Evolutionary conservation across 2,113 vertebrate species (phyloP).

Genomic region (Grammomys surdaster): DNA sequence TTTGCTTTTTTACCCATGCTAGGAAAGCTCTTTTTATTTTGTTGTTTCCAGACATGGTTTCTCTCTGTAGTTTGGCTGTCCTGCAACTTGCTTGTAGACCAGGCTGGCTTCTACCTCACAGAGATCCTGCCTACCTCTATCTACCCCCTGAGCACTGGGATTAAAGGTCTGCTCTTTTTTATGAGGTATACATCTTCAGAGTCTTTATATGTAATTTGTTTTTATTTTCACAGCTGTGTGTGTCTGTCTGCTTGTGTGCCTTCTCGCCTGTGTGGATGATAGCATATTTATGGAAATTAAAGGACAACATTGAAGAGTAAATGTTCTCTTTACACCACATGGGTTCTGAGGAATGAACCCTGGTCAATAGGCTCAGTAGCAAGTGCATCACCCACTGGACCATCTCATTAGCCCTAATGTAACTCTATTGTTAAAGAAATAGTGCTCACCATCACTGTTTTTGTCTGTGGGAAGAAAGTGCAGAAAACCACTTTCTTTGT

Average conservation of each 20-base stretch:
- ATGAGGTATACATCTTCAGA: neutral
- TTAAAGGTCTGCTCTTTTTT: neutral
- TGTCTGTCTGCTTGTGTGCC: neutral
- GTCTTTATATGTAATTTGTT: neutral
- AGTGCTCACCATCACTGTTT: neutral
- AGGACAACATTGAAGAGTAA: neutral
- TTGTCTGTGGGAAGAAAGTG: neutral
- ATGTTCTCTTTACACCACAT: neutral
- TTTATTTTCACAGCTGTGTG: neutral
- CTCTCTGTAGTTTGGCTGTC: neutral
- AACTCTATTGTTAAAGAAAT: neutral
- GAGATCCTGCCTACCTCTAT: neutral
- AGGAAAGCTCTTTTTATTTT: neutral
- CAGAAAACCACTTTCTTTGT: constrained; percentile 31
- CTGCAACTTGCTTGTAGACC: neutral
- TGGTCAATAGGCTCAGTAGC: neutral
- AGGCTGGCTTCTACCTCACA: neutral
- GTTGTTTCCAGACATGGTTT: neutral
- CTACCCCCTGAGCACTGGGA: neutral
- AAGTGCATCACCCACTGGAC: neutral
- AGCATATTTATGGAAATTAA: neutral
- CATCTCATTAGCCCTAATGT: neutral
- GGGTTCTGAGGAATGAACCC: neutral
- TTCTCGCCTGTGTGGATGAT: neutral
- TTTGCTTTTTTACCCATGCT: neutral